Conservation (phyloP, 2,113 vertebrate genomes). For the Sylvilagus bachmani region DNA sequence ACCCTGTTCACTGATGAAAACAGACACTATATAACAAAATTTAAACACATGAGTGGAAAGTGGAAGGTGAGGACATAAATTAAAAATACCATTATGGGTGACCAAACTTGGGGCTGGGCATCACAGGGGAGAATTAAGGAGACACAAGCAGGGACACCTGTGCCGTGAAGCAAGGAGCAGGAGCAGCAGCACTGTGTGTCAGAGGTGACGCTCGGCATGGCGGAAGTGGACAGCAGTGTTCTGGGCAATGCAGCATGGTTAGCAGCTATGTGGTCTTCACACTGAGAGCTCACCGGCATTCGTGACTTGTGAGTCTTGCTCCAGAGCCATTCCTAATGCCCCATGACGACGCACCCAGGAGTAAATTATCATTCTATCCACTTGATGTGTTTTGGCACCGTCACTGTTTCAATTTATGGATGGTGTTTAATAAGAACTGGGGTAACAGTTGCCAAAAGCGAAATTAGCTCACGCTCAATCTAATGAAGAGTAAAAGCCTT, state of each 20-base stretch:
- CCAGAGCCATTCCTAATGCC: constrained; percentile 27
- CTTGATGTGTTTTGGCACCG: constrained; percentile 71
- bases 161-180: neutral
- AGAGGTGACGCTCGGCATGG: neutral
- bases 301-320: constrained; percentile 57
- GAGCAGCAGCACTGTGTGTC: no score
- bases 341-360: neutral
- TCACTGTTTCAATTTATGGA: constrained; percentile 71
- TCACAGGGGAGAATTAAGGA: neutral
- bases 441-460: constrained; percentile 75
- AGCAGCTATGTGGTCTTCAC: neutral
- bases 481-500: constrained; percentile 77
- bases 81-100: no score
- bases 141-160: neutral
- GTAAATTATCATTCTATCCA: constrained; percentile 45
- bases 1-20: neutral
- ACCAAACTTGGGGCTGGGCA: neutral
- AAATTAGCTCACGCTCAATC: constrained; percentile 80
- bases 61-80: neutral
- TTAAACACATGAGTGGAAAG: neutral
- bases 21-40: neutral
- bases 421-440: constrained; percentile 58
- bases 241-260: neutral
- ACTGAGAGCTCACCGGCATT: neutral
- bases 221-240: neutral